A percentile compares a stretch with the other conserved stretches of the same genome.
Conservation (phyloP, 1,140 invertebrate genomes). For the Cephus cinctus region DNA sequence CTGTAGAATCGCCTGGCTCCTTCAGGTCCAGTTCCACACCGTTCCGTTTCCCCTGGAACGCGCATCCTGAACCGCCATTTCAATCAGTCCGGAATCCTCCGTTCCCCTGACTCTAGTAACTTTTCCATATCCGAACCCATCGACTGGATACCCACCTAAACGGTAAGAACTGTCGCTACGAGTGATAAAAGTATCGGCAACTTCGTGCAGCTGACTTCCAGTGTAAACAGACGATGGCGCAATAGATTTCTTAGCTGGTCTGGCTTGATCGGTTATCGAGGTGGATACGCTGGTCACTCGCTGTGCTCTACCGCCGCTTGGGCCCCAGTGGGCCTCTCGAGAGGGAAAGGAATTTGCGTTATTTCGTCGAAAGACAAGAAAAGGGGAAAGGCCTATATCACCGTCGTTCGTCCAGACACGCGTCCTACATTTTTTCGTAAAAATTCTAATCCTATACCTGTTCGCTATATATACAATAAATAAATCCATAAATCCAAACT, state of each 20-base stretch:
- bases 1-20: too few relatives aligned
- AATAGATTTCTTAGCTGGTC: conserved; percentile 44
- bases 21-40: too few relatives aligned
- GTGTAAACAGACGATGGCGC: conserved; percentile 52
- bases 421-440: too few relatives aligned
- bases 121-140: conserved; percentile 13
- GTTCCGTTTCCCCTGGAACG: too few relatives aligned
- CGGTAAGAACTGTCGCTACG: background rate
- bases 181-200: conserved; percentile 8
- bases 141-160: background rate
- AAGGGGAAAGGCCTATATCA: conserved; percentile 46
- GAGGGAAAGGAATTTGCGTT: conserved; percentile 52
- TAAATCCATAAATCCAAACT: too few relatives aligned
- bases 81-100: too few relatives aligned
- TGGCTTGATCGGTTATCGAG: conserved; percentile 51
- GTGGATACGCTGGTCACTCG: conserved; percentile 39
- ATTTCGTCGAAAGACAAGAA: conserved; percentile 47
- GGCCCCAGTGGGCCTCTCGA: conserved; percentile 30
- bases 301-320: conserved; percentile 21
- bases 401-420: too few relatives aligned
- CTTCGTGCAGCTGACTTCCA: conserved; percentile 38
- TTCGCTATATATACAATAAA: too few relatives aligned
- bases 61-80: too few relatives aligned
- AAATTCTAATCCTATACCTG: too few relatives aligned
- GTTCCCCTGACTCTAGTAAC: too few relatives aligned